Base-by-base conservation (phyloP, 2,888 invertebrate genomes). In the Andrena haemorrhoa region DNA sequence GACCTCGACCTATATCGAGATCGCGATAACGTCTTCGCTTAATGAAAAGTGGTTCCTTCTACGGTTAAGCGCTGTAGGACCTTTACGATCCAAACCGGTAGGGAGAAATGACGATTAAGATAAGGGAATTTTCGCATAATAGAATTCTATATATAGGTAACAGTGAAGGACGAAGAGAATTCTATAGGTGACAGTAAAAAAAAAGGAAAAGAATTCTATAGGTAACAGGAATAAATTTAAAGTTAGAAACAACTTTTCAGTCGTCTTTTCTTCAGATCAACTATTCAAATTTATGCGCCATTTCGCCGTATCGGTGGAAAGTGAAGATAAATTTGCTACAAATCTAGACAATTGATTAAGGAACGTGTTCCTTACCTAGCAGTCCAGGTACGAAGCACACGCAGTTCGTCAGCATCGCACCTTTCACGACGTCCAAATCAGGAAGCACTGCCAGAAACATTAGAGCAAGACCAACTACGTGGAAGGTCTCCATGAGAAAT, bases 331-430 rank as follows among this genome's bases (percentile, higher is more conserved):
- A 63, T n/a, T 41, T 7, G 41, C 56, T 20, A 31, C 5, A 56
- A 29, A 66, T 31, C 41, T 20, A 47, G 47, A n/a, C n/a, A 12
- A 16, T 41, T 41, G 16, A 41, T 41, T 41, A 41, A 41, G 16
- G 35, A 16, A 26, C 3, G n/a, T 16, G 29, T 58, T 16, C 16
- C 56, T 94, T 93, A 95, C 96, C 96, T 82, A 96, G 94, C 75
- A 96, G 94, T 23, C 97, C 97, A 2, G 99, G 99, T 58, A 99
- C 95, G 89, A 99, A 97, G 93, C 98, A 99, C 73, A 99, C 96
- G 90, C 98, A 98, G 94, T 98, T 99, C 33, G 98, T 98, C 86
- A 99, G 95, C 98, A 99, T 98, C 51, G 98, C 98, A 58, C 98
- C 99, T 94, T 98, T 98, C 74, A 99, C 97, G 5, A 98, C 98